Base-by-base conservation (phyloP, 35 echinoderm and acorn worm genomes). In the Apostichopus parvimensis region DNA sequence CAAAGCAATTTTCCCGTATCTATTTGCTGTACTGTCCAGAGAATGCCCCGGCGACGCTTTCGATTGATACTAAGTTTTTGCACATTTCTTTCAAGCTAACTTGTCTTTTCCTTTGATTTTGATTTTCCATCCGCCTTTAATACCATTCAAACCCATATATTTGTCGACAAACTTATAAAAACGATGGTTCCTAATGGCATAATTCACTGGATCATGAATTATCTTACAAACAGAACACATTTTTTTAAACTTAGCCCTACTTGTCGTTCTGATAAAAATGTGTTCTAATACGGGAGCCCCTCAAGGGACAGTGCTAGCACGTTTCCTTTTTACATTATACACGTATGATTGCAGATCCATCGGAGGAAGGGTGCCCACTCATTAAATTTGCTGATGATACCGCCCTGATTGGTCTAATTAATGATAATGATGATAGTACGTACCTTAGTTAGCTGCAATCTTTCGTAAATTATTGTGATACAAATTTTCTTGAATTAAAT, bases 341-440 rank as follows among this genome's bases (percentile, higher is more conserved):
- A 95, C 94, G 57, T 71, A 64, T 60, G 94, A 93, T 56, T 82
- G 23, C 53, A 59, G 57, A 62, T 92, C 93, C 87, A 25, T 9
- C 11, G 79, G 28, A 77, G 18, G 18, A 60, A 25, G 21, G 11
- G 20, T 92, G 82, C 72, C 82, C 93, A 45, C 45, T 90, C 24
- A 93, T 95, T 11, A 93, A 95, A 66, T 95, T 93, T 82, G 88
- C 93, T 25, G 88, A 94, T 68, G 88, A 94, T 54, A 79, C 65
- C 53, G 93, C 53, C 18, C 57, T 94, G 80, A 54, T 91, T 79
- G 89, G 87, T 53, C 52, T 91, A 3, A 91, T 94, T 54, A 60
- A 82, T 62, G 54, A 85, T 61, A 77, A 77, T 75, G 56, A 93
- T 80, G 85, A 82, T 90, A 59, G 9, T 9, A 8, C 18, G 6